Evolutionary conservation across 2,797 vertebrate species (phyloP).

Genomic region (Gymnopithys bicolor): DNA sequence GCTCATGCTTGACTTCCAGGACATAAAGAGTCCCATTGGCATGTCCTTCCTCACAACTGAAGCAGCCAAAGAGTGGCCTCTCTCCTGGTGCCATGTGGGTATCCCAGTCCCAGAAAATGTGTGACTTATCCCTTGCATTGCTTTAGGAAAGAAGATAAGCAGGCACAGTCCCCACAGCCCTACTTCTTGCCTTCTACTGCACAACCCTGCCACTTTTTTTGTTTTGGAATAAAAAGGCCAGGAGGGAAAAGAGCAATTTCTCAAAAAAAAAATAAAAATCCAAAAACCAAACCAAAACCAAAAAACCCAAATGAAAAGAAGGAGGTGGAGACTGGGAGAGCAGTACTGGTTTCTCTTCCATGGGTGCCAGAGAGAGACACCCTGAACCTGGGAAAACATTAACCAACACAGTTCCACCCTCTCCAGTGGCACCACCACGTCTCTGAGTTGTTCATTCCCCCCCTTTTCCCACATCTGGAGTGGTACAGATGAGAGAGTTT

Average conservation of each 20-base stretch:
- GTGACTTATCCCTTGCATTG: background rate
- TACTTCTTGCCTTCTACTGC: constrained; percentile 73
- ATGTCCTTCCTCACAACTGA: background rate
- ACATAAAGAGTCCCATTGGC: background rate
- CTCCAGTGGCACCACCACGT: constrained; percentile 13
- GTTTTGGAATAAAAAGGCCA: constrained; percentile 41
- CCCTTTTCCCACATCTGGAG: background rate
- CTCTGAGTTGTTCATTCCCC: background rate
- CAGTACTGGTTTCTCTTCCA: background rate
- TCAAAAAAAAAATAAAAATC: background rate
- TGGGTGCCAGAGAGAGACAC: constrained; percentile 10
- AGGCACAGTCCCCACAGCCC: constrained; percentile 41
- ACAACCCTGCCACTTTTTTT: constrained; percentile 35
- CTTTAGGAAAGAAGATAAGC: background rate
- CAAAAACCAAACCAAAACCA: background rate
- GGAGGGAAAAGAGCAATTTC: background rate
- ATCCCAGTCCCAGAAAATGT: background rate
- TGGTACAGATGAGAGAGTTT: constrained; percentile 59
- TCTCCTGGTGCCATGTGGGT: background rate
- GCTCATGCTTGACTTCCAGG: background rate
- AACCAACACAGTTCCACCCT: constrained; percentile 66
- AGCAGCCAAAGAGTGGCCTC: background rate
- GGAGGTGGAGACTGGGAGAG: constrained; percentile 3
- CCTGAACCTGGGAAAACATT: background rate
- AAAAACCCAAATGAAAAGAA: background rate